These are phyloP conservation scores for Ptychadena robeensis DNA, from an alignment of 2,797 vertebrate genomes.

Conservation along the genomic window DNA sequence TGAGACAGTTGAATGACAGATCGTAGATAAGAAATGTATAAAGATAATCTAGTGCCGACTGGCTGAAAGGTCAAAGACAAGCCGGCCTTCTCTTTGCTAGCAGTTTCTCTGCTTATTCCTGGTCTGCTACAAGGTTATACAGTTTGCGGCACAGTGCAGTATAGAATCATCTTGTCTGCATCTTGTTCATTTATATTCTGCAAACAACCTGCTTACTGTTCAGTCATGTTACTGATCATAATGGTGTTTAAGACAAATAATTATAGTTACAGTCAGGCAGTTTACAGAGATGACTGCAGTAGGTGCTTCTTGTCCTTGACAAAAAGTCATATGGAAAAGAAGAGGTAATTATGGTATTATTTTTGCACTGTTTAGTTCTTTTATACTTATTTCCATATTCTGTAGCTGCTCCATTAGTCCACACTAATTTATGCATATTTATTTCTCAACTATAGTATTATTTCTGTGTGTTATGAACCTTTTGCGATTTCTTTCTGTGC, in stretches of 20 bases:
- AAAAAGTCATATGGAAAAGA: conserved; percentile 4
- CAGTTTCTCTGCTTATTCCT: conserved; percentile 11
- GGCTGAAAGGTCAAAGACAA: conserved; percentile 41
- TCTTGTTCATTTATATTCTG: conserved; percentile 43
- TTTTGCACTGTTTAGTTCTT: background rate
- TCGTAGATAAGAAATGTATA: conserved; percentile 59
- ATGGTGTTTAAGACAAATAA: conserved; percentile 38
- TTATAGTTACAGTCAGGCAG: conserved; percentile 26
- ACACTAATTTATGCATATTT: background rate
- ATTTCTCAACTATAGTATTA: background rate
- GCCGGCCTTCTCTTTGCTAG: conserved; percentile 3
- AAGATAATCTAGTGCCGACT: conserved; percentile 54
- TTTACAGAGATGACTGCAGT: conserved; percentile 24
- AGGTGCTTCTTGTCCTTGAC: conserved; percentile 31
- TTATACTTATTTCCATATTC: background rate
- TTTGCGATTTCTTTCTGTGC: background rate
- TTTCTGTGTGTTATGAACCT: background rate
- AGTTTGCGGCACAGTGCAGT: background rate
- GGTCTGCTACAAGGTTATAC: conserved; percentile 31
- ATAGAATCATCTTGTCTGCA: conserved; percentile 12
- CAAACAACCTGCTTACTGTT: conserved; percentile 19
- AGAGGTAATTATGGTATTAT: background rate
- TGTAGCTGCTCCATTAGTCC: background rate
- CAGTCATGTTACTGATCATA: conserved; percentile 37
- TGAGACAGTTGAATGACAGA: conserved; percentile 58